These are phyloP conservation scores for Perdita meconis DNA, from an alignment of 2,888 invertebrate species.

Conservation along the genomic window DNA sequence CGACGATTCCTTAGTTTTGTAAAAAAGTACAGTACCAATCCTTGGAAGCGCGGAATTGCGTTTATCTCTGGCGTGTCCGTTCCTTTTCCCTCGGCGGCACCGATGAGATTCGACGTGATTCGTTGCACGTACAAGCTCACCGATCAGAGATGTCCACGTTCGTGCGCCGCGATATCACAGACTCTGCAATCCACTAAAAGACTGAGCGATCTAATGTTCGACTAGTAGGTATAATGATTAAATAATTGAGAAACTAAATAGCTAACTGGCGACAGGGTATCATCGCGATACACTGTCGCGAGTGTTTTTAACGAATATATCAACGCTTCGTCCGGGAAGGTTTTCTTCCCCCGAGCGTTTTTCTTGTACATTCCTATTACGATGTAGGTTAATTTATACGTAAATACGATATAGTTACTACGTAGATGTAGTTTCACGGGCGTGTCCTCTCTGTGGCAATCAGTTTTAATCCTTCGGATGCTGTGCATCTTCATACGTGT, in stretches of 20 bases:
- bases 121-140: constrained; percentile 2
- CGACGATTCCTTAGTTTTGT: too few relatives aligned
- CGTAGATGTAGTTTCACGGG: constrained; percentile 28
- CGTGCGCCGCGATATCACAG: constrained; percentile 60
- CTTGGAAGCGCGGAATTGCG: background rate
- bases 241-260: constrained; percentile 42
- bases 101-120: constrained; percentile 20
- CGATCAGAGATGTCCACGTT: constrained; percentile 39
- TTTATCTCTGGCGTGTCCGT: background rate
- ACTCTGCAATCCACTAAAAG: constrained; percentile 78
- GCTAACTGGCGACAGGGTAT: constrained; percentile 1
- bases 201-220: constrained; percentile 77
- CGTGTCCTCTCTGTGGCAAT: background rate
- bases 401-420: constrained; percentile 60
- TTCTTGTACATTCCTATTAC: constrained; percentile 70
- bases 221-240: constrained; percentile 65
- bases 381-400: constrained; percentile 70
- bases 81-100: constrained; percentile 10
- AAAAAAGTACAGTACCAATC: constrained; percentile 11
- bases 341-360: constrained; percentile 22
- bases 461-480: background rate
- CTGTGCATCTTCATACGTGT: background rate
- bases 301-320: constrained; percentile 43
- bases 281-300: constrained; percentile 16
- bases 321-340: constrained; percentile 27